Evolutionary conservation across 1,140 invertebrate genomes (phyloP).

Genomic region (Drosophila pectinifera): DNA sequence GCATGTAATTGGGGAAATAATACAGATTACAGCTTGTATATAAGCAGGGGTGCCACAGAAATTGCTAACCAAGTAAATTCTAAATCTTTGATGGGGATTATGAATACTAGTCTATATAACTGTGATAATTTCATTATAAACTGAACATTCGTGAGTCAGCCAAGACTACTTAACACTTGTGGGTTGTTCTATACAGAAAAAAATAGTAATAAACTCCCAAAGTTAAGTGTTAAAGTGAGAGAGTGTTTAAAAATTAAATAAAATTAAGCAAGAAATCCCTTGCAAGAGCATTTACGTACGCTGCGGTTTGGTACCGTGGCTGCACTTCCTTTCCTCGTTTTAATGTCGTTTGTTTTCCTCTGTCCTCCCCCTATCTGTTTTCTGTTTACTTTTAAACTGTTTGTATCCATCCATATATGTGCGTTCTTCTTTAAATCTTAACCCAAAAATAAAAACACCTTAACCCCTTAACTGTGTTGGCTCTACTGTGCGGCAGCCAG

Average conservation of each 20-base stretch:
- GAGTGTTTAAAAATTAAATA: too few relatives aligned
- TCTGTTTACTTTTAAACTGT: slow-evolving; percentile 19
- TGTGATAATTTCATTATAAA: neutral
- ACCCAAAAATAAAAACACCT: slow-evolving; percentile 7
- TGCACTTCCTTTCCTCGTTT: slow-evolving; percentile 16
- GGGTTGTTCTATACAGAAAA: too few relatives aligned
- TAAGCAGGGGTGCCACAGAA: too few relatives aligned
- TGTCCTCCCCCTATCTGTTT: slow-evolving; percentile 35
- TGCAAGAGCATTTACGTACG: slow-evolving; percentile 5
- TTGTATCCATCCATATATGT: slow-evolving; percentile 19
- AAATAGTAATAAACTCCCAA: too few relatives aligned
- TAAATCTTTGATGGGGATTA: neutral
- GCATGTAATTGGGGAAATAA: too few relatives aligned
- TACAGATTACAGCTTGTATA: too few relatives aligned
- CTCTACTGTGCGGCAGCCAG: slow-evolving; percentile 70
- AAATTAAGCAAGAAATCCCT: neutral
- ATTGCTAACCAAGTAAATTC: too few relatives aligned
- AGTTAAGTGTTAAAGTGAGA: neutral
- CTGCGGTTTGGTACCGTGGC: slow-evolving; percentile 5
- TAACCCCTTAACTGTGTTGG: slow-evolving; percentile 4
- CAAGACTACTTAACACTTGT: too few relatives aligned
- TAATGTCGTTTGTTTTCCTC: slow-evolving; percentile 48
- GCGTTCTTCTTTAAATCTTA: slow-evolving; percentile 29
- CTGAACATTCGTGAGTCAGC: too few relatives aligned
- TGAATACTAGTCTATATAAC: neutral